Conservation (phyloP, 2,113 vertebrate genomes). For the Sylvicapra grimmia region DNA sequence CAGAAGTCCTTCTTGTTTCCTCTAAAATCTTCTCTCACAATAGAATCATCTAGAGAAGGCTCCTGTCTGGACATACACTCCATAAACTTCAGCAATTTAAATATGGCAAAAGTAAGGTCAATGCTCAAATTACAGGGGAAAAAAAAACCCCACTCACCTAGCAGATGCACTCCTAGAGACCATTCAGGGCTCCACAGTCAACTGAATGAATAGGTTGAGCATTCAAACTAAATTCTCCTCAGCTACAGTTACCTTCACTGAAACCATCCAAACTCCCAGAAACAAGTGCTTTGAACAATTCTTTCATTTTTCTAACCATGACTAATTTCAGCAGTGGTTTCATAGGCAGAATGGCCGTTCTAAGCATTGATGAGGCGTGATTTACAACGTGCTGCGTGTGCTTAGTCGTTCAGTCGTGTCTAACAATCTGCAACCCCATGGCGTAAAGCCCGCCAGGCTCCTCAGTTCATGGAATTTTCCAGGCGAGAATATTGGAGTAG, state of each 20-base stretch:
- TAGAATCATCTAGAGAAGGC: not conserved
- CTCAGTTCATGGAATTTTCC: not conserved
- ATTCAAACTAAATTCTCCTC: not conserved
- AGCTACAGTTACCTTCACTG: not conserved
- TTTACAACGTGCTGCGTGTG: not conserved
- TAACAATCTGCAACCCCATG: not conserved
- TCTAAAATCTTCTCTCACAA: not conserved
- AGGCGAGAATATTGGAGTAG: not conserved
- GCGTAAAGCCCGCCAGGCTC: not conserved
- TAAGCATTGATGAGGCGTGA: not conserved
- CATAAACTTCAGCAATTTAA: not conserved
- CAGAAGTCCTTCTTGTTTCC: not conserved
- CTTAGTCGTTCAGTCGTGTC: not conserved
- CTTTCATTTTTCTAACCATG: not conserved
- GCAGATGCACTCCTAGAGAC: not conserved
- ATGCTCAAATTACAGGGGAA: not conserved
- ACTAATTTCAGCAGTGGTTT: not conserved
- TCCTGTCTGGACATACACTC: not conserved
- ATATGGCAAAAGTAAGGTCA: not conserved
- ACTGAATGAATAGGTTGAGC: not conserved
- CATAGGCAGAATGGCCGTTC: not conserved
- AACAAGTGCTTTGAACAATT: not conserved
- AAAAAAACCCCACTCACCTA: not conserved
- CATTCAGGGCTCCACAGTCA: not conserved
- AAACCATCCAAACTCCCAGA: not conserved